Evolutionary conservation across 2,797 vertebrate genomes (phyloP).

Genomic region (Valencia hispanica): DNA sequence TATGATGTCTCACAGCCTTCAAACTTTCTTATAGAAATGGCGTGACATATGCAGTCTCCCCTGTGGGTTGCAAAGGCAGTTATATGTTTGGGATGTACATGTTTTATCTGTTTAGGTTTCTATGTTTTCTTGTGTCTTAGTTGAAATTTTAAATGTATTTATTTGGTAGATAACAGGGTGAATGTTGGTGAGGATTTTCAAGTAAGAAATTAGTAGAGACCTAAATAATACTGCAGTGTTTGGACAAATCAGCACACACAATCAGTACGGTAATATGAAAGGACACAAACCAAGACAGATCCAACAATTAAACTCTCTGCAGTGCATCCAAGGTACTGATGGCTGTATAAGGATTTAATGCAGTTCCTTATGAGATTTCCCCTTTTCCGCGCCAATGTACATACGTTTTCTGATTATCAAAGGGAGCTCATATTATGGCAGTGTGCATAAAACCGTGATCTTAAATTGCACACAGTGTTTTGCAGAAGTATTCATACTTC

Average conservation of each 20-base stretch:
- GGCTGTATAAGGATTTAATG: neutral
- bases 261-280: slow-evolving; percentile 33
- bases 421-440: slow-evolving; percentile 7
- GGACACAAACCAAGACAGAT: slow-evolving; percentile 19
- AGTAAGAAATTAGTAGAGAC: slow-evolving; percentile 32
- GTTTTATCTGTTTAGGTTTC: slow-evolving; percentile 54
- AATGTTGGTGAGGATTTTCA: slow-evolving; percentile 44
- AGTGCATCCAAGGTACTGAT: neutral
- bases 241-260: slow-evolving; percentile 40
- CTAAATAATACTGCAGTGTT: slow-evolving; percentile 34
- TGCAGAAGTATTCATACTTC: neutral
- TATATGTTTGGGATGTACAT: slow-evolving; percentile 60
- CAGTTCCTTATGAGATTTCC: slow-evolving; percentile 14
- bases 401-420: slow-evolving; percentile 2
- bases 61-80: slow-evolving; percentile 53
- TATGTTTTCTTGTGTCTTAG: slow-evolving; percentile 51
- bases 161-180: slow-evolving; percentile 52
- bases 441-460: neutral
- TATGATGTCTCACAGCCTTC: slow-evolving; percentile 60
- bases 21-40: slow-evolving; percentile 86
- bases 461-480: slow-evolving; percentile 17
- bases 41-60: slow-evolving; percentile 50
- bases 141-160: slow-evolving; percentile 56
- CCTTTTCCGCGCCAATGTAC: neutral
- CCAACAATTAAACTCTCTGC: slow-evolving; percentile 9